phyloP scores from a whole-genome alignment of 2,113 vertebrate genomes.

The Loxodonta africana region DNA sequence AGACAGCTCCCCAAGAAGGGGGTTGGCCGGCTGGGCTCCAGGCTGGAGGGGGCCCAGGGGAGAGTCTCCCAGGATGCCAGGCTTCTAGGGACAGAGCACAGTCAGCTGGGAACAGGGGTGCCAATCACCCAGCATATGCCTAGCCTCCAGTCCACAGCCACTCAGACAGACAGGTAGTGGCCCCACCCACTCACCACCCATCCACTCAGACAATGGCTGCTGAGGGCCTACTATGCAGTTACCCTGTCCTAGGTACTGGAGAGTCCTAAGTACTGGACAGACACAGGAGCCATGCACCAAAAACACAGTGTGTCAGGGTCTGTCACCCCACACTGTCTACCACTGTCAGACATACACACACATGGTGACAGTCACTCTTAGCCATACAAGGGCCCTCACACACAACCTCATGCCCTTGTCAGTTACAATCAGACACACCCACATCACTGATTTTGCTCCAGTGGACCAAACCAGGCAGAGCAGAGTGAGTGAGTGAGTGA shows the following conservation, averaged over 20 bases:
- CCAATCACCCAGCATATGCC: background rate
- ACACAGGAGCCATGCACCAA: background rate
- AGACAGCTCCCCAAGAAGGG: conserved; percentile 88
- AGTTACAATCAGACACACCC: background rate
- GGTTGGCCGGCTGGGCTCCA: conserved; percentile 87
- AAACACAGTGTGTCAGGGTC: background rate
- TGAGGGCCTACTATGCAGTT: background rate
- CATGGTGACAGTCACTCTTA: background rate
- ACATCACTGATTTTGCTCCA: background rate
- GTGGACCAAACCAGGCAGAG: background rate
- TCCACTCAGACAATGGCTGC: background rate
- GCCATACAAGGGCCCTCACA: too few relatives aligned
- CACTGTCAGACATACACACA: background rate
- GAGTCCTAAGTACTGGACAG: background rate
- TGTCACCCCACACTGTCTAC: background rate
- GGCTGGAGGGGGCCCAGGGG: conserved; percentile 88
- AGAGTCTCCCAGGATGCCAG: conserved; percentile 94
- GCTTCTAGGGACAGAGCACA: conserved; percentile 85
- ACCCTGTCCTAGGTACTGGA: too few relatives aligned
- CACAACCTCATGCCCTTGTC: background rate
- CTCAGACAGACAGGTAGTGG: background rate
- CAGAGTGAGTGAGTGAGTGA: too few relatives aligned
- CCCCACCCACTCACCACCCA: background rate
- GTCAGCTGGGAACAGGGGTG: background rate
- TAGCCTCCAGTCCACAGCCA: background rate